These are phyloP conservation scores for Paradoxurus hermaphroditus DNA, from an alignment of 2,113 vertebrate species.

Conservation along the genomic window DNA sequence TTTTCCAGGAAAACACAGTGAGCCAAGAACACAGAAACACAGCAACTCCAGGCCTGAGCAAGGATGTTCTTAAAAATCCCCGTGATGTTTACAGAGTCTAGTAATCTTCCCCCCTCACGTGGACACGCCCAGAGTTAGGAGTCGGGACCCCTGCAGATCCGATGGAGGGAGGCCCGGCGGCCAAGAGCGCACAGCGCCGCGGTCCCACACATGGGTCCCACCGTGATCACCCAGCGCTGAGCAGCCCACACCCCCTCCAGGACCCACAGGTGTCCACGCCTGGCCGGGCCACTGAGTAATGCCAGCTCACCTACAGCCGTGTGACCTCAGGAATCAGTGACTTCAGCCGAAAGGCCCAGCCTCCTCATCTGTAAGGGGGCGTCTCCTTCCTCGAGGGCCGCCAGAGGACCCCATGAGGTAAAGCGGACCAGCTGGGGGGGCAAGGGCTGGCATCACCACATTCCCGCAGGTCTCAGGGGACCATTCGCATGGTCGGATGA, in stretches of 20 bases:
- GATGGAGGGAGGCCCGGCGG: rapidly evolving
- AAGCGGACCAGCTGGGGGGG: neutral
- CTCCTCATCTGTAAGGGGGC: neutral
- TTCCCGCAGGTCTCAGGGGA: neutral
- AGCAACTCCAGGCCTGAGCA: neutral
- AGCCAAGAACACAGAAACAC: neutral
- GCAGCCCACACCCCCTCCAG: no score
- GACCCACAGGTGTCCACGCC: neutral
- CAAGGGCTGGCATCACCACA: rapidly evolving
- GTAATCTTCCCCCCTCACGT: rapidly evolving
- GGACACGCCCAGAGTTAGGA: rapidly evolving
- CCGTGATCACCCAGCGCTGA: neutral
- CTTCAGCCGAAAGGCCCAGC: neutral
- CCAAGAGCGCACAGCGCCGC: rapidly evolving
- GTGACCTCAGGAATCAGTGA: neutral
- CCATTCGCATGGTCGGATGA: neutral
- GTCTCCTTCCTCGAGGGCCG: neutral
- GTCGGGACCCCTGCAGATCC: neutral
- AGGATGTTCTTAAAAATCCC: neutral
- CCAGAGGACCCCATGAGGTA: rapidly evolving
- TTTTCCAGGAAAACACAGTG: neutral
- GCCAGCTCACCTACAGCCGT: rapidly evolving
- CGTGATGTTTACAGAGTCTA: rapidly evolving
- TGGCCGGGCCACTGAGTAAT: rapidly evolving
- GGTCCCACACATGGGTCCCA: rapidly evolving